Evolutionary conservation across 2,113 vertebrate species (phyloP).

Genomic region (Hyperoodon ampullatus): DNA sequence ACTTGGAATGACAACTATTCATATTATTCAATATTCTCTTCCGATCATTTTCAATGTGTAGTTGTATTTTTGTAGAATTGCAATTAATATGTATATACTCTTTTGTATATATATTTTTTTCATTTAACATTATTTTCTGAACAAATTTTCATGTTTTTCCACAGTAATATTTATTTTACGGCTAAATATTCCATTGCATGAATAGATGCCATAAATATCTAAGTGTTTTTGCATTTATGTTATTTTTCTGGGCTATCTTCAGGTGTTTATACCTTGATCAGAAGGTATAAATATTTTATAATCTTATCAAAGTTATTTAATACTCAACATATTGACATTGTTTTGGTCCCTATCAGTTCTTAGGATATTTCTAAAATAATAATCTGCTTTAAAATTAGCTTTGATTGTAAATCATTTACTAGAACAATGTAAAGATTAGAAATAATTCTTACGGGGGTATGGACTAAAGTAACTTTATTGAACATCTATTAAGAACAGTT

Average conservation of each 20-base stretch:
- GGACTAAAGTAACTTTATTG: background rate
- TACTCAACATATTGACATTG: background rate
- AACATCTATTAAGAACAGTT: background rate
- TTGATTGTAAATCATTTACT: background rate
- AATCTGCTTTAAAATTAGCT: conserved; percentile 6
- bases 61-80: background rate
- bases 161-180: background rate
- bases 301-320: conserved; percentile 3
- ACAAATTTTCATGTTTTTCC: conserved; percentile 6
- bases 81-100: background rate
- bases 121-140: conserved; percentile 10
- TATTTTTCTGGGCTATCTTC: background rate
- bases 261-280: background rate
- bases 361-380: background rate
- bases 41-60: background rate
- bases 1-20: background rate
- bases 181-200: background rate
- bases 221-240: background rate
- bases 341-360: background rate
- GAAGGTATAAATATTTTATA: conserved; percentile 12
- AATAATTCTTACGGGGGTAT: background rate
- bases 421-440: background rate
- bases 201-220: background rate
- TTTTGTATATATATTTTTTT: conserved; percentile 6
- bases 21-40: background rate